Percentiles rank a stretch among this genome's conserved stretches.
phyloP scores from a whole-genome alignment of 2,888 invertebrate species.

The Tubiluchus corallicola region DNA sequence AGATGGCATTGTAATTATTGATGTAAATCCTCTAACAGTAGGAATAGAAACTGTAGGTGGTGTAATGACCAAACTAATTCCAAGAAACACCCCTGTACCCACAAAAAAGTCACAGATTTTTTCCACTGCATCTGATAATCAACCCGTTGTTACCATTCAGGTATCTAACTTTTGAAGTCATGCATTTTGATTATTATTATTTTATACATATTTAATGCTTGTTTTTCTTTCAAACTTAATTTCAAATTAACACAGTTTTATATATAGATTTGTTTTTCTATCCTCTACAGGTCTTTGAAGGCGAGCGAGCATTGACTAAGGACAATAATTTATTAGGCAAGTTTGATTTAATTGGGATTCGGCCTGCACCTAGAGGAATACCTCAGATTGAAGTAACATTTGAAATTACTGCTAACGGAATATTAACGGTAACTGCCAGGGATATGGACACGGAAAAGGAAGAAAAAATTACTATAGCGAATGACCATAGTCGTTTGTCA shows the following conservation, averaged over 20 bases:
- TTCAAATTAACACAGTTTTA: too few species aligned
- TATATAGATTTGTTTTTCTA: too few species aligned
- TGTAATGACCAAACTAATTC: constrained; percentile 97
- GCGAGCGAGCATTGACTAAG: constrained; percentile 98
- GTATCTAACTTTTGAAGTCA: constrained; percentile 22
- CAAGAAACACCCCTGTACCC: constrained; percentile 93
- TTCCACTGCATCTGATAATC: constrained; percentile 96
- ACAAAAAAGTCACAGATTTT: constrained; percentile 99
- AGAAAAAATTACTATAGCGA: constrained; percentile 96
- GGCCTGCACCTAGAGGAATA: constrained; percentile 75
- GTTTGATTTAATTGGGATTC: constrained; percentile 91
- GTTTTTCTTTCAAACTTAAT: too few species aligned
- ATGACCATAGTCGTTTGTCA: constrained; percentile 87
- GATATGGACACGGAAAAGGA: constrained; percentile 98
- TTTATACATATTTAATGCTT: too few species aligned
- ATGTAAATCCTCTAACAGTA: constrained; percentile 95
- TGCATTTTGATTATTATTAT: too few species aligned
- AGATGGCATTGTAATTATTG: constrained; percentile 82
- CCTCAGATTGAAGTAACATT: constrained; percentile 88
- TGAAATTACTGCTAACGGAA: constrained; percentile 85
- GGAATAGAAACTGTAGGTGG: constrained; percentile 99
- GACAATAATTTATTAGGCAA: constrained; percentile 96
- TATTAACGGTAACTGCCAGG: constrained; percentile 67
- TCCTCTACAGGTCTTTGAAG: constrained; percentile 75
- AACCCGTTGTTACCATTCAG: constrained; percentile 95